A percentile compares a stretch with the other conserved stretches of the same genome.
These are phyloP conservation scores for Montipora capitata DNA, from an alignment of 92 coral and sea anemone genomes.

Conservation along the genomic window DNA sequence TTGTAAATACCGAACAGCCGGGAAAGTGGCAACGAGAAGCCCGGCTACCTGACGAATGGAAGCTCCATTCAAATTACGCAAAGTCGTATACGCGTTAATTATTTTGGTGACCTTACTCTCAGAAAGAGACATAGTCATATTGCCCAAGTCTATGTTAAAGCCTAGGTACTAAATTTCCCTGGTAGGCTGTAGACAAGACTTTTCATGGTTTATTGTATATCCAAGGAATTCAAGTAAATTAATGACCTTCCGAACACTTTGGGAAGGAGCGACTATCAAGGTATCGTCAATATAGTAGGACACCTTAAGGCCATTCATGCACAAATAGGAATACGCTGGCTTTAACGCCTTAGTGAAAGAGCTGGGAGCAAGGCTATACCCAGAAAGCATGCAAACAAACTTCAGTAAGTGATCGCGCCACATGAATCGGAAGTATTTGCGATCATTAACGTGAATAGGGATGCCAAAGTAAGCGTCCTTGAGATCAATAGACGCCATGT, in stretches of 20 bases:
- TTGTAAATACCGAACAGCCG: too few species aligned
- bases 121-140: conserved; percentile 64
- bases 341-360: conserved; percentile 66
- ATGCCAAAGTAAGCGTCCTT: conserved; percentile 76
- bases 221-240: conserved; percentile 29
- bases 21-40: too few species aligned
- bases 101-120: conserved; percentile 46
- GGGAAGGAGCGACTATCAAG: too few species aligned
- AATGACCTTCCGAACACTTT: too few species aligned
- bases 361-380: conserved; percentile 62
- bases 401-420: conserved; percentile 42
- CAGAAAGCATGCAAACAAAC: conserved; percentile 70
- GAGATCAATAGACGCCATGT: conserved; percentile 68
- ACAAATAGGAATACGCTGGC: conserved; percentile 27
- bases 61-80: too few species aligned
- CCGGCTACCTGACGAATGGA: too few species aligned
- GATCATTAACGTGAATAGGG: conserved; percentile 47
- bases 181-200: conserved; percentile 30
- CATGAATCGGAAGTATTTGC: conserved; percentile 65
- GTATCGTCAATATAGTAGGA: conserved; percentile 33
- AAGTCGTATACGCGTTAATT: too few species aligned
- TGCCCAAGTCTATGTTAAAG: conserved; percentile 49
- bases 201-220: conserved; percentile 13
- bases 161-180: conserved; percentile 30
- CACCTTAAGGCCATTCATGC: conserved; percentile 24